Base-by-base conservation (phyloP, 2,113 vertebrate genomes). In the Paramormyrops kingsleyae region DNA sequence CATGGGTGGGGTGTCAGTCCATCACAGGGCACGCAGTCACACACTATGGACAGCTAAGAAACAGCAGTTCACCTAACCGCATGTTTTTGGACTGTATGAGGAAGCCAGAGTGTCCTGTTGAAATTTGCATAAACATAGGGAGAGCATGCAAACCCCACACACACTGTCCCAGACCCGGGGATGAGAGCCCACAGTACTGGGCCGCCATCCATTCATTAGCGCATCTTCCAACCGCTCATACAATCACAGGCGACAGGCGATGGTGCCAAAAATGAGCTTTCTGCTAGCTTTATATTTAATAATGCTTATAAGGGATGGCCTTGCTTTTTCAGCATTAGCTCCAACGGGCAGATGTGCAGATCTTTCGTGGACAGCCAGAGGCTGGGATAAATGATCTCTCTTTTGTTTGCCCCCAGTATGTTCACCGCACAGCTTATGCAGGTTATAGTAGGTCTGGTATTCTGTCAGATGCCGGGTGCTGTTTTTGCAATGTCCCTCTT, bases 391-490 rank as follows among this genome's bases (percentile, higher is more conserved):
- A 87, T 53, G 0, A 87, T 87, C 27, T 10, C 27, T 35, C 9
- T 86, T 52, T n/a, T 56, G 24, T 42, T 87, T 87, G 49, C 85
- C 31, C 49, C 49, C 13, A 31, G 27, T 35, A 19, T 56, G 31
- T 87, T 31, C 27, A 56, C 85, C 85, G 19, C 50, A 31, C 50
- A 87, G 50, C 85, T 87, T 39, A 53, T 53, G 50, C 47, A 87
- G 85, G 85, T 87, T 53, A 56, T 53, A 31, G 50, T 56, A 39
- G 49, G 50, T 87, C 50, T 87, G 50, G 49, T 87, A 2, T 53
- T 87, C 85, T 87, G 85, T 87, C 85, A 56, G 85, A 87, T 56
- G 27, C n/a, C 0, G 17, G 85, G 13, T 87, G 85, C 85, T 35
- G 49, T n/a, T 87, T 56, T 56, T 56, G 15, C 53, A 87, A 87